Conservation (phyloP, 2,888 invertebrate genomes). For the Hyposoter dolosus region DNA sequence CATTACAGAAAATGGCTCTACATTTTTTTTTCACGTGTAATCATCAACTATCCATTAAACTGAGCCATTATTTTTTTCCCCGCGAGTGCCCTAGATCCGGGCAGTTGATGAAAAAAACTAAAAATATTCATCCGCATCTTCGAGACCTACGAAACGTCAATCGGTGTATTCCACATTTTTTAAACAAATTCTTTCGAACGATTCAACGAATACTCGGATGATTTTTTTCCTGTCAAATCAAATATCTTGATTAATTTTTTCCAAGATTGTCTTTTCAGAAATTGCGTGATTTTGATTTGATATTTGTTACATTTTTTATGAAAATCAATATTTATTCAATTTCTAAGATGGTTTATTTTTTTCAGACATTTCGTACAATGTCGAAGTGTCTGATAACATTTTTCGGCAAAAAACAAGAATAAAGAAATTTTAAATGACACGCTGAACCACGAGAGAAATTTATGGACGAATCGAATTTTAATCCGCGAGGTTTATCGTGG, state of each 20-base stretch:
- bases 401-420: not conserved
- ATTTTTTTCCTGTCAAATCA: not conserved
- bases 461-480: not conserved
- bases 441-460: conserved; percentile 2
- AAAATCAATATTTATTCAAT: not conserved
- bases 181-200: not conserved
- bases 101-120: not conserved
- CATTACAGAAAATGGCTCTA: not conserved
- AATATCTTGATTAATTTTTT: not conserved
- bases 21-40: not conserved
- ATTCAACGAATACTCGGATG: not conserved
- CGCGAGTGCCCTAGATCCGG: not conserved
- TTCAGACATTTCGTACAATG: not conserved
- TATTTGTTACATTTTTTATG: not conserved
- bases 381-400: not conserved
- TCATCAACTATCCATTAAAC: not conserved
- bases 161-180: not conserved
- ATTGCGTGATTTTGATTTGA: not conserved
- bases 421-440: not conserved
- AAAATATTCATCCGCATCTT: not conserved
- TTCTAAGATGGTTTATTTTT: not conserved
- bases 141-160: not conserved
- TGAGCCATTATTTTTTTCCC: not conserved
- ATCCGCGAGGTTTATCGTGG: not conserved
- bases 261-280: not conserved